These are phyloP conservation scores for Rutilus rutilus DNA, from an alignment of 2,113 vertebrate genomes.

Conservation along the genomic window DNA sequence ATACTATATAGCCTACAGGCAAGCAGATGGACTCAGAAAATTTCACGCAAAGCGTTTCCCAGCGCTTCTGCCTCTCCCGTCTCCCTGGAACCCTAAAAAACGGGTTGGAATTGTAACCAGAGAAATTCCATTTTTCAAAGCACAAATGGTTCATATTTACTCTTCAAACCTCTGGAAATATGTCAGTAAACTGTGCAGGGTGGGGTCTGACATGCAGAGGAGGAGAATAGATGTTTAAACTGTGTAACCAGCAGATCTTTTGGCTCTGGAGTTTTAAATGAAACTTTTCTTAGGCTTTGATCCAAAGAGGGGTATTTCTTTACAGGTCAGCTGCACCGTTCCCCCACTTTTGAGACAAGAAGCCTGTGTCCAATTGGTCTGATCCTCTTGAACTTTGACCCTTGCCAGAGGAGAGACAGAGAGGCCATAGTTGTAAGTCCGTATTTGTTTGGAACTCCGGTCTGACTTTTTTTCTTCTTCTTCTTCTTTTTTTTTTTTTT, in stretches of 20 bases:
- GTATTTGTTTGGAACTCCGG: constrained; percentile 57
- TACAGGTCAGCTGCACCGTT: constrained; percentile 62
- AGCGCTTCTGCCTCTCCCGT: neutral
- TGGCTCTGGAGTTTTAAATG: constrained; percentile 21
- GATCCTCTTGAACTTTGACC: constrained; percentile 75
- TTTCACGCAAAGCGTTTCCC: too few relatives aligned
- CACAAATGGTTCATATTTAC: constrained; percentile 48
- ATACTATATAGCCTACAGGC: too few relatives aligned
- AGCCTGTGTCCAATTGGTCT: constrained; percentile 75
- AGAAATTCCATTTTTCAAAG: constrained; percentile 17
- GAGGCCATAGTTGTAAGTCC: constrained; percentile 63
- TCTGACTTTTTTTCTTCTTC: constrained; percentile 61
- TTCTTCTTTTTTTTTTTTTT: neutral
- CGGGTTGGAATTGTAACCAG: constrained; percentile 23
- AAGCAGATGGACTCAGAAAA: too few relatives aligned
- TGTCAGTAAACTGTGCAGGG: constrained; percentile 39
- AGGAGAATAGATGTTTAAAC: neutral
- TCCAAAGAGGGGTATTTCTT: constrained; percentile 56
- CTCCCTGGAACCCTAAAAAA: constrained; percentile 19
- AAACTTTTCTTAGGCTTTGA: constrained; percentile 68
- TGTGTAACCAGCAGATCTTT: constrained; percentile 4
- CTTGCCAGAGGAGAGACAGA: constrained; percentile 65
- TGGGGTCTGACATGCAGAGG: neutral
- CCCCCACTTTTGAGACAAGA: constrained; percentile 65
- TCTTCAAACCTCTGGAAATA: constrained; percentile 36